phyloP scores from a whole-genome alignment of 2,888 invertebrate species.

The Drosophila prolongata region DNA sequence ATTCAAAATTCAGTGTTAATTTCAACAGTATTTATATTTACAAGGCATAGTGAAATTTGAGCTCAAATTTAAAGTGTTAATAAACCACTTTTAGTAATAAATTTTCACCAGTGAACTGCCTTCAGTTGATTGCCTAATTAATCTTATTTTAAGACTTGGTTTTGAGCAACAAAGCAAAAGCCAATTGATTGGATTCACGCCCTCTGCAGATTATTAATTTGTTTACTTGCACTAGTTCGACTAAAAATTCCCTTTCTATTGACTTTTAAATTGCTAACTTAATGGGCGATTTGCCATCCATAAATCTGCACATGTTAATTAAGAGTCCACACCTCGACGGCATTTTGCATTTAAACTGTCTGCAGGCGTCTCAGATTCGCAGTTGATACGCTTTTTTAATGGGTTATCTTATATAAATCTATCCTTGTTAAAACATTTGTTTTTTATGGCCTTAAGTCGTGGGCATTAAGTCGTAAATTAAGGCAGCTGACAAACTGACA shows the following conservation, averaged over 20 bases:
- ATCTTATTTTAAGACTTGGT: not conserved
- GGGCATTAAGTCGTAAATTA: conserved; percentile 39
- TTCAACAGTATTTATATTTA: no score
- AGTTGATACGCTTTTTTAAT: not conserved
- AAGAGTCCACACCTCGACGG: conserved; percentile 17
- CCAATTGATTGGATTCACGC: not conserved
- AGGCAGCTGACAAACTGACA: conserved; percentile 22
- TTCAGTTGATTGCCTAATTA: not conserved
- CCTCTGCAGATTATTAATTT: not conserved
- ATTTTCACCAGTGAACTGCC: no score
- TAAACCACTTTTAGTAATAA: no score
- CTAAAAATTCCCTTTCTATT: not conserved
- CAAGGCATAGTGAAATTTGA: no score
- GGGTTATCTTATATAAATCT: conserved; percentile 41
- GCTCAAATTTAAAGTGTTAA: not conserved
- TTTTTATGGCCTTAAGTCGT: conserved; percentile 28
- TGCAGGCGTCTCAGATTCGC: conserved; percentile 19
- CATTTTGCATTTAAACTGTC: conserved; percentile 24
- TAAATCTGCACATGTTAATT: conserved; percentile 17
- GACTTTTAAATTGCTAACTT: not conserved
- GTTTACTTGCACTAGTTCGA: not conserved
- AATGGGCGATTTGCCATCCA: not conserved
- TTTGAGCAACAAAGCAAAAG: no score
- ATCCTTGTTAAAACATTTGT: conserved; percentile 26
- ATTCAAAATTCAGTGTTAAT: no score